Percentiles rank a stretch among this genome's conserved stretches.
These are phyloP conservation scores for Cyrtodaria siliqua DNA, from an alignment of 2,888 invertebrate genomes.

Conservation along the genomic window DNA sequence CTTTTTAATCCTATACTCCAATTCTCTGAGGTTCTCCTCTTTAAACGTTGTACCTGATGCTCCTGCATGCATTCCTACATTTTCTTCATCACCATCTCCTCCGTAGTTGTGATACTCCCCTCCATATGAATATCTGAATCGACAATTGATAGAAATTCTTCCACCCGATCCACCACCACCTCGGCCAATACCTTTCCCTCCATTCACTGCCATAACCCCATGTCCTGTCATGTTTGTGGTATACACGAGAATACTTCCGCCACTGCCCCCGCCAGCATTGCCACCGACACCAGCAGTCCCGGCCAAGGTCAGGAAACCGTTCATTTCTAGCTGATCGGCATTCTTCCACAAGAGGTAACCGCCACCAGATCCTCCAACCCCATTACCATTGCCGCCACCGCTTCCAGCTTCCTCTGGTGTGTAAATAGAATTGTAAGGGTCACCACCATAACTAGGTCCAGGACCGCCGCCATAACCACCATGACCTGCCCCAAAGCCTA, in stretches of 20 bases:
- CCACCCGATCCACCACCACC: slow-evolving; percentile 79
- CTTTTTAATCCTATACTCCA: slow-evolving; percentile 75
- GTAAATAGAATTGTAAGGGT: slow-evolving; percentile 73
- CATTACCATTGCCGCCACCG: slow-evolving; percentile 72
- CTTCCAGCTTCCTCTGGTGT: slow-evolving; percentile 69
- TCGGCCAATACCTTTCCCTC: slow-evolving; percentile 69
- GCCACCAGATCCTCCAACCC: slow-evolving; percentile 75
- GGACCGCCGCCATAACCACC: slow-evolving; percentile 72
- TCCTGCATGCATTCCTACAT: slow-evolving; percentile 65
- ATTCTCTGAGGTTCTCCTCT: slow-evolving; percentile 72
- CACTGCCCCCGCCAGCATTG: slow-evolving; percentile 78
- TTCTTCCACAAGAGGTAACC: slow-evolving; percentile 73
- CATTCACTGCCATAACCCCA: slow-evolving; percentile 73
- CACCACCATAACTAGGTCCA: slow-evolving; percentile 66
- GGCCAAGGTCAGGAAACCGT: slow-evolving; percentile 71
- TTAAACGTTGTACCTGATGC: slow-evolving; percentile 78
- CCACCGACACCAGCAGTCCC: slow-evolving; percentile 65
- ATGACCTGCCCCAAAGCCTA: slow-evolving; percentile 77
- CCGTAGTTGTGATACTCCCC: slow-evolving; percentile 75
- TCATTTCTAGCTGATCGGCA: slow-evolving; percentile 71
- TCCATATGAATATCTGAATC: slow-evolving; percentile 74
- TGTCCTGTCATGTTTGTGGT: slow-evolving; percentile 77
- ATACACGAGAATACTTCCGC: slow-evolving; percentile 71
- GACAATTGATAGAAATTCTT: slow-evolving; percentile 73
- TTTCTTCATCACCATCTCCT: slow-evolving; percentile 65